Percentiles rank a stretch among this genome's conserved stretches.
Evolutionary conservation across 2,888 invertebrate species (phyloP).

Genomic region (Rhodophaea formosa): DNA sequence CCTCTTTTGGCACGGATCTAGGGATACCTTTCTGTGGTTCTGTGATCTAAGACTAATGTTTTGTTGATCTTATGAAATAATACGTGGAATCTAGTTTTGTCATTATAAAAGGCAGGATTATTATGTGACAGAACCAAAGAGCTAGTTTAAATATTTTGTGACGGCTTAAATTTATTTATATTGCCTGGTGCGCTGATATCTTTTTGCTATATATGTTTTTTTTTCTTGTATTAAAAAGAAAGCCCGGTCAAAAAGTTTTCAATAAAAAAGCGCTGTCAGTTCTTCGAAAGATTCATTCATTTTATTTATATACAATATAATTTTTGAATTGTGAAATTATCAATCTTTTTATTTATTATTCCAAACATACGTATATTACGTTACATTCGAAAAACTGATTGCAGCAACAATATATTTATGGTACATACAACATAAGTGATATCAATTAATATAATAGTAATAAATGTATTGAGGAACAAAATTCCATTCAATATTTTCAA

Average conservation of each 20-base stretch:
- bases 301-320: neutral
- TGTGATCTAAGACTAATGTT: neutral
- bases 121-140: neutral
- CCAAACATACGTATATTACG: neutral
- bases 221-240: neutral
- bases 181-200: neutral
- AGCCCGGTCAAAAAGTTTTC: neutral
- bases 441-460: slow-evolving; percentile 5
- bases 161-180: neutral
- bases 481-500: slow-evolving; percentile 4
- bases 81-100: neutral
- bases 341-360: slow-evolving; percentile 3
- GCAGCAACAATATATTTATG: slow-evolving; percentile 1
- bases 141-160: neutral
- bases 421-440: slow-evolving; percentile 13
- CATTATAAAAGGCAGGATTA: neutral
- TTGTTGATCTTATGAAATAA: neutral
- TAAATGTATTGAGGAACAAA: slow-evolving; percentile 11
- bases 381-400: slow-evolving; percentile 5
- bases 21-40: neutral
- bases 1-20: neutral
- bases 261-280: neutral
- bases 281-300: neutral
- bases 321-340: neutral
- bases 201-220: neutral